Evolutionary conservation across 2,888 invertebrate genomes (phyloP), one percentile per base, ranked within the genome.

Genomic region (Hofmannophila pseudospretella): DNA sequence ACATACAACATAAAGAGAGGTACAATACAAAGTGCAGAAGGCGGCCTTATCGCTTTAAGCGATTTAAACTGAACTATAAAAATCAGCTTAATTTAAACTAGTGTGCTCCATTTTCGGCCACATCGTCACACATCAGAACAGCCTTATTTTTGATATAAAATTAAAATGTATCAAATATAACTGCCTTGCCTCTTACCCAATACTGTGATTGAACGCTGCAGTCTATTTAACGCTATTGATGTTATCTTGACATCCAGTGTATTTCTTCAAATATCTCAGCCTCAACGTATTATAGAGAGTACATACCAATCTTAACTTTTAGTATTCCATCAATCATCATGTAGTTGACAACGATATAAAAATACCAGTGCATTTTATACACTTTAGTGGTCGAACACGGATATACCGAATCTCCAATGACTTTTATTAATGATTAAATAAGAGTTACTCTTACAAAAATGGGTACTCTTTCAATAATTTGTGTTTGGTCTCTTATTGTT

Each of bases 401-500:
- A 11, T 23, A 12, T 13, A 5, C 5, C 26, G 12, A 40, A 30
- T 32, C 35, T 35, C 29, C 7, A 5, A 30, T 30, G 14, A 30
- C 4, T 16, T n/a, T 30, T 3, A 8, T n/a, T 4, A n/a, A 9
- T 30, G 16, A 9, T 30, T 16, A 4, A 16, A 16, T 28, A 27
- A 8, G 30, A 30, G 29, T 14, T n/a, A 30, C 23, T 39, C 22
- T 34, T 39, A 27, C 26, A 29, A 54, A 31, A 39, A 68, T 67
- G 66, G 44, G 45, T 44, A 37, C 27, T 37, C 29, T 54, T 39
- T 42, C 43, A 36, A 40, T 46, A 35, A 32, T 47, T 27, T 49
- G 38, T 25, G 47, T 58, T 35, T 36, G 63, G 12, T 39, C 49
- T 41, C 41, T 56, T 23, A 14, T 45, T 27, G 28, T 57, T 37